Percentiles rank a stretch among this genome's conserved stretches.
These are phyloP conservation scores for Bothrops alternatus DNA, from an alignment of 2,797 vertebrate species.

Conservation along the genomic window DNA sequence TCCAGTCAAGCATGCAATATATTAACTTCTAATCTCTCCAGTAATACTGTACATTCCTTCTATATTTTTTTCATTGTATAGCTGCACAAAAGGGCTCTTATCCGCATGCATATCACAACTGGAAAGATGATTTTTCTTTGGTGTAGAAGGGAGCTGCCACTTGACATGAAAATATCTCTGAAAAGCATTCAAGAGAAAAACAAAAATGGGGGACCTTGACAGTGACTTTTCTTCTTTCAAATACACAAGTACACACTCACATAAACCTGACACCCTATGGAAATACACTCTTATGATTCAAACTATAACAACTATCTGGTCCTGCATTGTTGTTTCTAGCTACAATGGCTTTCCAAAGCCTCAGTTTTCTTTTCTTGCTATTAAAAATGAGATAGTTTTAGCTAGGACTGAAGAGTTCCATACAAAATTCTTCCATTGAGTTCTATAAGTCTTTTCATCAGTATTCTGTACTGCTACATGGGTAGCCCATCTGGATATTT, in stretches of 20 bases:
- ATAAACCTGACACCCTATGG: neutral
- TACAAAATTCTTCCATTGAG: neutral
- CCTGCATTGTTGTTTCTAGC: neutral
- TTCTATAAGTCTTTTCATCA: neutral
- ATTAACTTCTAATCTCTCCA: neutral
- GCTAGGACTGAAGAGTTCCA: neutral
- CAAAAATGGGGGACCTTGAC: neutral
- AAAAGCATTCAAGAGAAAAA: neutral
- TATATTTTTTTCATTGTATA: neutral
- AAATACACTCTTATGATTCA: neutral
- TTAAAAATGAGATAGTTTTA: neutral
- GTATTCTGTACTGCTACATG: neutral
- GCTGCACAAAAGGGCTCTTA: neutral
- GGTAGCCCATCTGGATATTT: neutral
- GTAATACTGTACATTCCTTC: slow-evolving; percentile 2
- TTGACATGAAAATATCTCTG: neutral
- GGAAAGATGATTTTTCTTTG: neutral
- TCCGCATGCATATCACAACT: neutral
- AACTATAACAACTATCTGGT: neutral
- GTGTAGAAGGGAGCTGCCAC: neutral
- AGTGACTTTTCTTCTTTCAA: neutral
- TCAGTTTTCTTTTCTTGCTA: neutral
- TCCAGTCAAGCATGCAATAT: neutral
- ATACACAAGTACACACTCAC: neutral
- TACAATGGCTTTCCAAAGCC: neutral